Percentiles rank a stretch among this genome's conserved stretches.
Evolutionary conservation across 37 sponge, comb jelly and placozoan genomes (phyloP).

Genomic region (Chondrosia reniformis): DNA sequence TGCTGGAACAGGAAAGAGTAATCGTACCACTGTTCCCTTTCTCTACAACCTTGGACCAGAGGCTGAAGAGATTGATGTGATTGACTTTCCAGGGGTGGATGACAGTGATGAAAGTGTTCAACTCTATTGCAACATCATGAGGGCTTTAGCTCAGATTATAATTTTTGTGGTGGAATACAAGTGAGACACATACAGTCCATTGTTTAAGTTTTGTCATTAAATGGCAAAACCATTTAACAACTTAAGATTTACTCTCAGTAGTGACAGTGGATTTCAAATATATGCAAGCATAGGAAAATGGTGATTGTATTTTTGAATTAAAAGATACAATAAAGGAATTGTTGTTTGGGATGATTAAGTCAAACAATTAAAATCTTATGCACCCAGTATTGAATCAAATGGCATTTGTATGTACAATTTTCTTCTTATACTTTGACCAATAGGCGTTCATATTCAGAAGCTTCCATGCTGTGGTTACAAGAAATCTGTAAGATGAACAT

Average conservation of each 20-base stretch:
- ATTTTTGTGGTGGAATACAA: slow-evolving; percentile 45
- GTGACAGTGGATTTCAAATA: no score
- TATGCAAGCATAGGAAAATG: no score
- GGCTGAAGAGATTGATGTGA: slow-evolving; percentile 29
- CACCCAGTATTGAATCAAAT: no score
- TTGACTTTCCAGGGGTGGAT: slow-evolving; percentile 57
- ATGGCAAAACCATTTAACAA: no score
- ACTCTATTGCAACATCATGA: neutral
- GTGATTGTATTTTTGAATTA: no score
- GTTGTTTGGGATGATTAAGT: no score
- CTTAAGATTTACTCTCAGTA: no score
- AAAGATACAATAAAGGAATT: no score
- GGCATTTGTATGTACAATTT: no score
- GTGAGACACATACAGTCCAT: slow-evolving; percentile 10
- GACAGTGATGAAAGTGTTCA: slow-evolving; percentile 31
- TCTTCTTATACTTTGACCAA: no score
- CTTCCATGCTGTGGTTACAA: slow-evolving; percentile 47
- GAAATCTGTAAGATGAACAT: slow-evolving; percentile 18
- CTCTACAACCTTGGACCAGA: slow-evolving; percentile 36
- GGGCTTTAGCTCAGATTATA: slow-evolving; percentile 23
- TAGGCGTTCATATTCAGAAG: slow-evolving; percentile 33
- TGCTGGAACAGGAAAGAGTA: slow-evolving; percentile 25
- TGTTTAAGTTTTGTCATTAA: no score
- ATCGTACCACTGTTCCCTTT: slow-evolving; percentile 51
- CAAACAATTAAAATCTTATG: no score